Conservation (phyloP, 1,140 invertebrate genomes). For the Pemphigus obesinymphae region DNA sequence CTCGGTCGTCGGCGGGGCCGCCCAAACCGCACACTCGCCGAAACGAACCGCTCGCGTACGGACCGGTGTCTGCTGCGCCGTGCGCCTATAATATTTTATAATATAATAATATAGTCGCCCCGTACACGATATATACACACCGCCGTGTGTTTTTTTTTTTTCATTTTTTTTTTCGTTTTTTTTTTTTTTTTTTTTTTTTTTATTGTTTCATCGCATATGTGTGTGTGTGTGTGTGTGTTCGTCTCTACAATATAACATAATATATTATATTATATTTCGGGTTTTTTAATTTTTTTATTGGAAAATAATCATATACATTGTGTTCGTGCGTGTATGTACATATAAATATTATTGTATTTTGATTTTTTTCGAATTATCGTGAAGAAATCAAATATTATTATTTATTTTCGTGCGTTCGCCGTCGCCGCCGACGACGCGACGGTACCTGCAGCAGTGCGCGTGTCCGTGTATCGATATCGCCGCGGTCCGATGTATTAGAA, state of each 20-base stretch:
- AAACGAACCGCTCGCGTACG: slow-evolving; percentile 40
- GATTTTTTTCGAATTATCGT: too few relatives aligned
- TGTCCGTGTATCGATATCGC: too few relatives aligned
- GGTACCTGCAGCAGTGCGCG: not conserved
- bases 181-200: not conserved
- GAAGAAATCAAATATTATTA: too few relatives aligned
- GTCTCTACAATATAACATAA: too few relatives aligned
- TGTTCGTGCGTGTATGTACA: not conserved
- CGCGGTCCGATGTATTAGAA: too few relatives aligned
- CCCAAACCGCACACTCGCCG: slow-evolving; percentile 37
- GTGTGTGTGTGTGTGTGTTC: not conserved
- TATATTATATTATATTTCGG: too few relatives aligned
- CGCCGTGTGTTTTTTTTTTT: too few relatives aligned
- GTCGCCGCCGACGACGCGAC: not conserved
- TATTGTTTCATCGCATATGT: too few relatives aligned
- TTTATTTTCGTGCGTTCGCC: not conserved
- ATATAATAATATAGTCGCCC: not conserved
- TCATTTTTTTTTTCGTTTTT: not conserved
- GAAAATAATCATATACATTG: too few relatives aligned
- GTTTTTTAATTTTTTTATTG: too few relatives aligned
- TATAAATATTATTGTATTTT: too few relatives aligned
- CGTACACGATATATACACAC: too few relatives aligned
- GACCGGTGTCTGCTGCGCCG: slow-evolving; percentile 14
- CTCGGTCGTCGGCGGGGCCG: not conserved
- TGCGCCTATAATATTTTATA: not conserved